Base-by-base conservation (phyloP, 2,113 vertebrate genomes). In the Corythornis vintsioides region DNA sequence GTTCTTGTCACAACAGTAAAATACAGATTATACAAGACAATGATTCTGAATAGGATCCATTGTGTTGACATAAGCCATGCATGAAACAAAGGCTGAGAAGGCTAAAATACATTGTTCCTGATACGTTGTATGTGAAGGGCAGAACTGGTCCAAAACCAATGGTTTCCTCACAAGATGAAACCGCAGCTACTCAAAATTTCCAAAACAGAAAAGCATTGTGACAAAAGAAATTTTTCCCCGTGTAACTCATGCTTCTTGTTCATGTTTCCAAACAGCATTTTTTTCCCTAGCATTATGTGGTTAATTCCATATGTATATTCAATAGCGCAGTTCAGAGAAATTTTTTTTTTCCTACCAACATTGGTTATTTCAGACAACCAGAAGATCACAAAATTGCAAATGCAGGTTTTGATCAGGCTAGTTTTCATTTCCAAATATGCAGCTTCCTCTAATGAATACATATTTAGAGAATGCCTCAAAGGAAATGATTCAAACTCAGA, bases 401-500 rank as follows among this genome's bases (percentile, higher is more conserved):
- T 79, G 29, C 40, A 93, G 70, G 40, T 72, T 92, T 94, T 88
- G 29, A 92, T 70, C 21, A 65, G 28, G 78, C 42, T 84, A 59
- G 15, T 76, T 93, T 93, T 87, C 15, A 83, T 72, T 91, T 89
- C 67, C 78, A 95, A 91, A 89, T 70, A 59, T 35, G 43, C 60
- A 85, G 53, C 50, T 90, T 85, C 29, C 84, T 89, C 72, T 80
- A 89, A 89, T 87, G 48, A 92, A 63, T 19, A 31, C 40, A 52
- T 45, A 60, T 50, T 95, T 67, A 76, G 35, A 91, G 67, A 92
- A 93, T 71, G 82, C 43, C 92, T 83, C 84, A 81, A 70, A 89
- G 95, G 89, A 95, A 94, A 86, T 91, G 82, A 96, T 83, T 96
- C 95, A 96, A 86, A 89, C 64, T 95, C 82, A 88, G 52, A 78